Evolutionary conservation across 2,797 vertebrate species (phyloP).

Genomic region (Etheostoma perlongum): DNA sequence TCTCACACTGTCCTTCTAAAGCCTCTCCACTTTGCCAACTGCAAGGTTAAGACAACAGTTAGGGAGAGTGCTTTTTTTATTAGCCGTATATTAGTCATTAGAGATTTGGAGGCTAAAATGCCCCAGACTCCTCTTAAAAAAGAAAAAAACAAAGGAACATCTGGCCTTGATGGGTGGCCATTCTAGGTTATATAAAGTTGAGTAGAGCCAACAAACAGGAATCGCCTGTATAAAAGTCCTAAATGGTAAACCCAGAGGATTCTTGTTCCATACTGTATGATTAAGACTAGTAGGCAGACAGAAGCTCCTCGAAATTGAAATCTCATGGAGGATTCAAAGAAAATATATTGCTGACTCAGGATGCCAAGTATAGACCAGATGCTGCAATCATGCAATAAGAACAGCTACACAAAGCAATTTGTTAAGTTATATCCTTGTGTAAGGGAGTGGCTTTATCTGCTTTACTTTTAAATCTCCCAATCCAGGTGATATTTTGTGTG

Average conservation of each 20-base stretch:
- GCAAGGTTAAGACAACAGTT: constrained; percentile 82
- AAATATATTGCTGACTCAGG: constrained; percentile 66
- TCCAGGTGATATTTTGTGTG: constrained; percentile 42
- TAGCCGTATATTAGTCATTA: constrained; percentile 72
- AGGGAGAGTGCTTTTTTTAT: constrained; percentile 74
- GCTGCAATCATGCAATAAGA: constrained; percentile 64
- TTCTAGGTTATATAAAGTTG: constrained; percentile 74
- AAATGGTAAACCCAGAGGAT: constrained; percentile 66
- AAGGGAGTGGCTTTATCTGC: constrained; percentile 41
- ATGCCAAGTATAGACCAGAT: constrained; percentile 45
- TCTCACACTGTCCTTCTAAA: constrained; percentile 49
- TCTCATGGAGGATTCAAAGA: constrained; percentile 71
- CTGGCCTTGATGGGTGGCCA: constrained; percentile 79
- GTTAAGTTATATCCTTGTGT: constrained; percentile 42
- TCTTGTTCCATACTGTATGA: constrained; percentile 62
- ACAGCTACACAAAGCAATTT: constrained; percentile 61
- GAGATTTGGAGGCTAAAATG: constrained; percentile 70
- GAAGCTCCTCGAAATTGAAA: constrained; percentile 82
- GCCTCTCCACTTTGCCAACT: constrained; percentile 66
- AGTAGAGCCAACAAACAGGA: constrained; percentile 65
- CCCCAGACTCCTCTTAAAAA: constrained; percentile 71
- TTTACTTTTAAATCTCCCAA: constrained; percentile 35
- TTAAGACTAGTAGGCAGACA: constrained; percentile 64
- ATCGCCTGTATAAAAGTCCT: constrained; percentile 60
- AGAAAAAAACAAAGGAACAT: constrained; percentile 77